Percentiles rank a stretch among this genome's conserved stretches.
phyloP scores from a whole-genome alignment of 2,888 invertebrate genomes.

The Clusia tigrina region DNA sequence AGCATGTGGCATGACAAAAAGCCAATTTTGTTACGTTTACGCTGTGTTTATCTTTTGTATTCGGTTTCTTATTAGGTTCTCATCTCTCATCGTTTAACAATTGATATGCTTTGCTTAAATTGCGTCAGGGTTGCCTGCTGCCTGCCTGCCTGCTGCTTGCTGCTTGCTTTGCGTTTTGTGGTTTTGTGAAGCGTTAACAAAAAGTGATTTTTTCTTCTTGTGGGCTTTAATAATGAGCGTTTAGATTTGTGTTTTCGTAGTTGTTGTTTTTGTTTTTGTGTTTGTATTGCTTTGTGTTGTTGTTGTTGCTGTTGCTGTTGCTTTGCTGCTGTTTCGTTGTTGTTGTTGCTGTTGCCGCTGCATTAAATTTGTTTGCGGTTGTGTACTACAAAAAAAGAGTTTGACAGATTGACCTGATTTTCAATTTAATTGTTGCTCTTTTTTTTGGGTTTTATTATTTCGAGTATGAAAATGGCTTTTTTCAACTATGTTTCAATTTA shows the following conservation, averaged over 20 bases:
- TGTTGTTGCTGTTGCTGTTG: slow-evolving; percentile 5
- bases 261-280: slow-evolving; percentile 2
- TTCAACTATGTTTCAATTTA: slow-evolving; percentile 4
- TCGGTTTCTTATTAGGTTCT: slow-evolving; percentile 60
- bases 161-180: too few species aligned
- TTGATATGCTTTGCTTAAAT: slow-evolving; percentile 36
- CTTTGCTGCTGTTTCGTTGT: not conserved
- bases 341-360: slow-evolving; percentile 4
- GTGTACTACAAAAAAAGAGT: too few species aligned
- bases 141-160: too few species aligned
- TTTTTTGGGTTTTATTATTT: slow-evolving; percentile 24
- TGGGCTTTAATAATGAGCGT: slow-evolving; percentile 5
- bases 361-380: not conserved
- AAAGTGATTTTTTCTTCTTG: slow-evolving; percentile 15
- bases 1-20: slow-evolving; percentile 51
- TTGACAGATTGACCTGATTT: too few species aligned
- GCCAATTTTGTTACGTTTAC: slow-evolving; percentile 60
- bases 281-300: slow-evolving; percentile 7
- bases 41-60: slow-evolving; percentile 60
- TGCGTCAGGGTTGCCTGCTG: slow-evolving; percentile 15
- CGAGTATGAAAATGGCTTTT: not conserved
- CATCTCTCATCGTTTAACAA: slow-evolving; percentile 60
- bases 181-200: slow-evolving; percentile 46
- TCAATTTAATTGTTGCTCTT: not conserved
- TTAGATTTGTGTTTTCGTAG: not conserved